phyloP scores from a whole-genome alignment of 2,113 vertebrate genomes.

The Cyprichromis sp. region DNA sequence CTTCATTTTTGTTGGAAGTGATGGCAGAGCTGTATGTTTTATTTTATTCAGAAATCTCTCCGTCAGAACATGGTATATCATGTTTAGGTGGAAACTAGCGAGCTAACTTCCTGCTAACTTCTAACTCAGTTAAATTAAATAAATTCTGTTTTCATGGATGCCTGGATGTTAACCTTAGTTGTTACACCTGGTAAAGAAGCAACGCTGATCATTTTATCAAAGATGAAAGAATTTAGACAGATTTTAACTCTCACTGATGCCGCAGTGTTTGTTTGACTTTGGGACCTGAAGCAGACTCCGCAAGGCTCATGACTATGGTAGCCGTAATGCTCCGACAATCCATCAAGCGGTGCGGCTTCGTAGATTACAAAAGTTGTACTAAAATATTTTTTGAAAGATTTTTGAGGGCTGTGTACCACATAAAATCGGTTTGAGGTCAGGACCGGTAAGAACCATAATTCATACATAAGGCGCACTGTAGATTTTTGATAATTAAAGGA shows the following conservation, averaged over 20 bases:
- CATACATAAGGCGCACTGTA: background rate
- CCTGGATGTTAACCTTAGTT: background rate
- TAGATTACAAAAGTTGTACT: fast-evolving
- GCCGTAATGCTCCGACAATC: fast-evolving
- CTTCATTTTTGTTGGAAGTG: background rate
- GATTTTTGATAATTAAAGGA: background rate
- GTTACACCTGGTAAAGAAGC: background rate
- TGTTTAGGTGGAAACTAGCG: background rate
- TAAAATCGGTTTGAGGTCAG: fast-evolving
- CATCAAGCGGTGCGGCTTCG: fast-evolving
- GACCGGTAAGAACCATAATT: background rate
- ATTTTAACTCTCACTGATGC: background rate
- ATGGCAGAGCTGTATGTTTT: fast-evolving
- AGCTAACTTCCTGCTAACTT: background rate
- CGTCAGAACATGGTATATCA: fast-evolving
- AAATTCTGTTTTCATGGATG: background rate
- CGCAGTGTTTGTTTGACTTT: background rate
- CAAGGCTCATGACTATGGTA: fast-evolving
- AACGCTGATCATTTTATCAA: background rate
- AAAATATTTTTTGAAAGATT: background rate
- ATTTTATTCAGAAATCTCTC: background rate
- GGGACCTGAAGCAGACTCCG: fast-evolving
- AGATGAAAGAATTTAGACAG: background rate
- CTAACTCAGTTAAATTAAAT: background rate
- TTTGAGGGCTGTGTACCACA: background rate